Conservation (phyloP, 2,113 vertebrate species). For the Xenopus borealis region DNA sequence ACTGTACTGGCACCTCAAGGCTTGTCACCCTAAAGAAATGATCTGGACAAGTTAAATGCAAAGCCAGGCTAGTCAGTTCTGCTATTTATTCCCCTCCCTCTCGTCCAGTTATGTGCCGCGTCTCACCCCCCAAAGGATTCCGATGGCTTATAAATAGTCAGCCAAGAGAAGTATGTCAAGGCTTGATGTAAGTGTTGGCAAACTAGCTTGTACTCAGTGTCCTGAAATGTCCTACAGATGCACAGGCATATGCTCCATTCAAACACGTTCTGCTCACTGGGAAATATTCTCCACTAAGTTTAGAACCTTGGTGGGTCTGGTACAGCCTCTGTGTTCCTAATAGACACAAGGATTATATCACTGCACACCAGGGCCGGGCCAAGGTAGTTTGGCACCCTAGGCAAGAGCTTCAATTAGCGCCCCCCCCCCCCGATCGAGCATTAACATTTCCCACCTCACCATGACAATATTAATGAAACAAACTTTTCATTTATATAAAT, state of each 20-base stretch:
- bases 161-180: slow-evolving; percentile 28
- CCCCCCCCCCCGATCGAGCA: too few relatives aligned
- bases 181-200: slow-evolving; percentile 32
- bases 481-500: too few relatives aligned
- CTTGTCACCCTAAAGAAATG: slow-evolving; percentile 28
- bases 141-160: slow-evolving; percentile 37
- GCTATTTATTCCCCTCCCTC: slow-evolving; percentile 8
- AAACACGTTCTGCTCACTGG: too few relatives aligned
- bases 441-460: too few relatives aligned
- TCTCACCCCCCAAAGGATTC: slow-evolving; percentile 29
- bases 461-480: too few relatives aligned
- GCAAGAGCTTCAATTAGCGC: too few relatives aligned
- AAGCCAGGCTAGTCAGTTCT: slow-evolving; percentile 24
- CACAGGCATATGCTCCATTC: background rate
- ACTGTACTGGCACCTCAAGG: slow-evolving; percentile 30
- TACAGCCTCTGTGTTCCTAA: too few relatives aligned
- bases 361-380: too few relatives aligned
- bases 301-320: too few relatives aligned
- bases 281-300: too few relatives aligned
- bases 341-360: too few relatives aligned
- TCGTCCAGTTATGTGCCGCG: slow-evolving; percentile 34
- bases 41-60: slow-evolving; percentile 38
- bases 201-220: slow-evolving; percentile 33
- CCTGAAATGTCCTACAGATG: slow-evolving; percentile 44
- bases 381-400: too few relatives aligned